Evolutionary conservation across 2,888 invertebrate species (phyloP), one percentile per base, ranked within the genome.

Genomic region (Metalampra italica): DNA sequence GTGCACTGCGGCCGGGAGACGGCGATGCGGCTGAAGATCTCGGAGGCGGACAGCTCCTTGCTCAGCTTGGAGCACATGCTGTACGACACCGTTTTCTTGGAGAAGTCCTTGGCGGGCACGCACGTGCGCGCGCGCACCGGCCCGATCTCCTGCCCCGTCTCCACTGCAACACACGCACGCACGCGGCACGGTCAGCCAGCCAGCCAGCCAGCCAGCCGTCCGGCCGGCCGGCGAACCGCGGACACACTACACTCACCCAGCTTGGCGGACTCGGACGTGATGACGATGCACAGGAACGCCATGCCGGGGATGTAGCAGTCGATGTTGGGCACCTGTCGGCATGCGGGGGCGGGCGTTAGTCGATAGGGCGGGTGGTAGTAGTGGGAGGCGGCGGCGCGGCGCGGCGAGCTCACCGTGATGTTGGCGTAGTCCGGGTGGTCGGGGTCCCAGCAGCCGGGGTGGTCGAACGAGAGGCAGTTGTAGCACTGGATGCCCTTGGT

Each of bases 301-400:
- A 88, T 86, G 30, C 87, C 86, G n/a, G 86, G 87, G 50, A 87
- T 87, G 71, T 87, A 87, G 65, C 89, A 89, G 59, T 88, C 87
- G 42, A 87, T 87, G 63, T 84, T 85, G 5, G 89, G 88, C 0
- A 89, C 82, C 88, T 88, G 66, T 40, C 47, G 44, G 50, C 38
- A 12, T 11, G n/a, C 14, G 15, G 53, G 36, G 36, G 36, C 32
- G 32, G 2, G 1, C 8, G 36, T 36, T 22, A 22, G 22, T n/a
- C 22, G 22, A 22, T 5, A 22, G 2, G 36, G 3, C 34, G 34
- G 32, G 32, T 1, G 36, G 7, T n/a, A 22, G 9, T 11, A 3
- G 15, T 11, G 29, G 9, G 9, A 14, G n/a, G 0, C 9, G 7
- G 22, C 0, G n/a, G 15, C n/a, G 12, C 29, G n/a, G 3, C 22